phyloP scores from a whole-genome alignment of 2,888 invertebrate species.

The Miltochrista miniata region DNA sequence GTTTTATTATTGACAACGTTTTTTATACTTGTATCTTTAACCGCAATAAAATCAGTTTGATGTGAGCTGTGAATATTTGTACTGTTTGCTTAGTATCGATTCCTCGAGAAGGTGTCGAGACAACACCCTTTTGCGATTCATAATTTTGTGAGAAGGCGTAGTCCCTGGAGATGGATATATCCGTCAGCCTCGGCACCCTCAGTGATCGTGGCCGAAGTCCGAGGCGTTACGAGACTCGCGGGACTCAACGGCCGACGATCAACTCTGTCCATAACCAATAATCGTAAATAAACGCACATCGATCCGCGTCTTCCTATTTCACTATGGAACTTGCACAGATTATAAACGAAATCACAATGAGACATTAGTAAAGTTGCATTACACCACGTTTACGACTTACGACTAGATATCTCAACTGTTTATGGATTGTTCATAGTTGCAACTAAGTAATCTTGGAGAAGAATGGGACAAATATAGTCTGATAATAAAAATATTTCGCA shows the following conservation, averaged over 20 bases:
- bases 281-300: slow-evolving; percentile 77
- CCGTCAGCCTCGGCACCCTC: slow-evolving; percentile 71
- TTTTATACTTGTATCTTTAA: slow-evolving; percentile 38
- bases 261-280: slow-evolving; percentile 82
- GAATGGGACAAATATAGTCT: slow-evolving; percentile 45
- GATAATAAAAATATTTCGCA: slow-evolving; percentile 67
- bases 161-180: slow-evolving; percentile 79
- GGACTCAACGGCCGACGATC: slow-evolving; percentile 69
- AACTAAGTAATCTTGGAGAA: slow-evolving; percentile 40
- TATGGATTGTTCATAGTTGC: slow-evolving; percentile 28
- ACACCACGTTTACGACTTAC: too few species aligned
- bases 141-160: slow-evolving; percentile 65
- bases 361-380: too few species aligned
- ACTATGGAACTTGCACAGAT: slow-evolving; percentile 41
- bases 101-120: slow-evolving; percentile 31
- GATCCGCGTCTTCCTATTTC: slow-evolving; percentile 43
- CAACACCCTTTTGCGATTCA: slow-evolving; percentile 58
- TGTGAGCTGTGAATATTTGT: slow-evolving; percentile 34
- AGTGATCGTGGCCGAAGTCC: slow-evolving; percentile 62
- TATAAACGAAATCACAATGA: slow-evolving; percentile 33
- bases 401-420: too few species aligned
- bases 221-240: slow-evolving; percentile 79
- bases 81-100: slow-evolving; percentile 30
- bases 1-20: slow-evolving; percentile 45
- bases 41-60: slow-evolving; percentile 41